phyloP scores from a whole-genome alignment of 2,113 vertebrate genomes.

The Nymphicus hollandicus region DNA sequence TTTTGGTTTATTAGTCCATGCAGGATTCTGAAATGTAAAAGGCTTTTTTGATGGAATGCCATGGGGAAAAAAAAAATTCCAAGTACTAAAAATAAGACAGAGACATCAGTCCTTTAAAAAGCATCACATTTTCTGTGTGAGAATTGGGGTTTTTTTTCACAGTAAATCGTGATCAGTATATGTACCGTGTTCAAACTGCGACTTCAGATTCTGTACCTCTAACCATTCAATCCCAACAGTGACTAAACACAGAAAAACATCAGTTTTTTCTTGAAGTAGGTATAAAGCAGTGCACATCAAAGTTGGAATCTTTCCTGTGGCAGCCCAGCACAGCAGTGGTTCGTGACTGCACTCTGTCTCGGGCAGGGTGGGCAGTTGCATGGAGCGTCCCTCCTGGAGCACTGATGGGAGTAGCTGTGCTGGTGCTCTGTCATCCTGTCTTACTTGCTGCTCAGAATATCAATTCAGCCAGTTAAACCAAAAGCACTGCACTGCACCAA shows the following conservation, averaged over 20 bases:
- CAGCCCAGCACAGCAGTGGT: slow-evolving; percentile 39
- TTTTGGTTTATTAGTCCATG: not conserved
- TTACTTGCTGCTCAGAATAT: slow-evolving; percentile 86
- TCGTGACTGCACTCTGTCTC: not conserved
- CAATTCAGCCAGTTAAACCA: slow-evolving; percentile 88
- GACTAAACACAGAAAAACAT: not conserved
- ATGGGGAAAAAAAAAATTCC: not conserved
- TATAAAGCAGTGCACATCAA: not conserved
- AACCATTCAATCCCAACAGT: not conserved
- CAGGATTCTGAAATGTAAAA: not conserved
- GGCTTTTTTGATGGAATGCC: not conserved
- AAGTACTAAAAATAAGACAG: not conserved
- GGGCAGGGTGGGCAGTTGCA: not conserved
- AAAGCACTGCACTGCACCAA: slow-evolving; percentile 97
- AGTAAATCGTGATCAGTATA: not conserved
- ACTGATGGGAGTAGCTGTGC: slow-evolving; percentile 74
- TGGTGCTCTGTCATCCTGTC: slow-evolving; percentile 80
- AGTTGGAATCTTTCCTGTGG: not conserved
- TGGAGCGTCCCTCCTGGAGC: slow-evolving; percentile 11
- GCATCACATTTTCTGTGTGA: not conserved
- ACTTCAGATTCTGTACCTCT: not conserved
- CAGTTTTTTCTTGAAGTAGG: not conserved
- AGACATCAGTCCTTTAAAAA: not conserved
- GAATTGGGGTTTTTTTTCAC: not conserved
- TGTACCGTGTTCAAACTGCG: not conserved